phyloP scores from a whole-genome alignment of 2,888 invertebrate genomes.

The Tetragonisca angustula region DNA sequence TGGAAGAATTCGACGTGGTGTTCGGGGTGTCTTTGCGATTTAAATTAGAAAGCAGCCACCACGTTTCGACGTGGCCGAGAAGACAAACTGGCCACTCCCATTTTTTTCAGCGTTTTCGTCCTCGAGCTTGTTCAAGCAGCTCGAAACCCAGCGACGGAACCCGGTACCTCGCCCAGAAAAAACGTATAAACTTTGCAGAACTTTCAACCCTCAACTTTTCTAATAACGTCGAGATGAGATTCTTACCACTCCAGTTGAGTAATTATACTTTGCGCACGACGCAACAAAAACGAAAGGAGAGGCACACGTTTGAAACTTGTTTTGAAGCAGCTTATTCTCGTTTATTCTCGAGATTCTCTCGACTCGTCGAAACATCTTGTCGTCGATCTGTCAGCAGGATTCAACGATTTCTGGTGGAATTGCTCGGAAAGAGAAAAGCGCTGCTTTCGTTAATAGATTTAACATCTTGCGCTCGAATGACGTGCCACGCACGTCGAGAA shows the following conservation, averaged over 20 bases:
- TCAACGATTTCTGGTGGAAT: neutral
- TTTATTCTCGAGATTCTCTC: constrained; percentile 1
- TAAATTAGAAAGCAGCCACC: constrained; percentile 44
- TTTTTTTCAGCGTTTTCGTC: neutral
- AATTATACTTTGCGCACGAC: constrained; percentile 29
- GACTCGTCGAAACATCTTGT: neutral
- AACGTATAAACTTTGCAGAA: constrained; percentile 29
- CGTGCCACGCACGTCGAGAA: no score
- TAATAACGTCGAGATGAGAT: constrained; percentile 33
- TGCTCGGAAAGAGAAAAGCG: neutral
- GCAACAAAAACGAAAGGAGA: no score
- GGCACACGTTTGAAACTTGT: no score
- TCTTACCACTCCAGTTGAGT: constrained; percentile 2
- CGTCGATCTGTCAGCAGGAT: neutral
- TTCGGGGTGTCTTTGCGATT: constrained; percentile 31
- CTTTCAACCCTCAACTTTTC: constrained; percentile 38
- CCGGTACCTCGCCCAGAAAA: constrained; percentile 2
- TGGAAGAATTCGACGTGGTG: constrained; percentile 56
- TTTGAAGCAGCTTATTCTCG: no score
- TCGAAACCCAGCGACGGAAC: constrained; percentile 5
- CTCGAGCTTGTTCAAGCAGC: constrained; percentile 33
- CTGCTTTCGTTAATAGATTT: neutral
- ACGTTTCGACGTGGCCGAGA: constrained; percentile 18
- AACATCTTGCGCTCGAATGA: neutral
- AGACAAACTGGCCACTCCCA: constrained; percentile 21